Conservation (phyloP, 2,113 vertebrate species). For the Candoia aspera region DNA sequence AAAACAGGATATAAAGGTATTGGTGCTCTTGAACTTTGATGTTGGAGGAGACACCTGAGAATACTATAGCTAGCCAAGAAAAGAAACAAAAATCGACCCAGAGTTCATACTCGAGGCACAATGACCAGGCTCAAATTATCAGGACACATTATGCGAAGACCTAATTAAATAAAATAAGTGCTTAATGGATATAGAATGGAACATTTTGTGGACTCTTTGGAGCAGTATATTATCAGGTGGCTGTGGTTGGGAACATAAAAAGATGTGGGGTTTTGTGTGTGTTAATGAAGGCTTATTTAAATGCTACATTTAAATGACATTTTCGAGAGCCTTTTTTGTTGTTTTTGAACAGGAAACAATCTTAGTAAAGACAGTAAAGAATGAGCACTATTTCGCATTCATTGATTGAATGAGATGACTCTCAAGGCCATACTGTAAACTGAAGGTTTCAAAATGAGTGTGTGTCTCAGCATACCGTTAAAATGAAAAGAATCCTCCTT, state of each 20-base stretch:
- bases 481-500: neutral
- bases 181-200: slow-evolving; percentile 11
- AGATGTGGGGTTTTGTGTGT: neutral
- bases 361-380: neutral
- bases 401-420: slow-evolving; percentile 1
- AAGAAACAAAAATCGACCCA: no score
- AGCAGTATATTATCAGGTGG: slow-evolving; percentile 7
- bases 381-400: neutral
- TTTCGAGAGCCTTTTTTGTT: slow-evolving; percentile 8
- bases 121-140: neutral
- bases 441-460: slow-evolving; percentile 23
- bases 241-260: neutral
- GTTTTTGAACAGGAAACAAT: slow-evolving; percentile 10
- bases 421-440: neutral
- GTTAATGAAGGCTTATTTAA: slow-evolving; percentile 36
- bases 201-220: neutral
- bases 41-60: no score
- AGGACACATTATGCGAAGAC: no score
- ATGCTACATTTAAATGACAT: neutral
- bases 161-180: neutral
- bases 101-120: neutral
- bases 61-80: no score
- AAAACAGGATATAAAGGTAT: neutral
- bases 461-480: neutral
- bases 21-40: no score